Base-by-base conservation (phyloP, 2,888 invertebrate species). In the Listrodromus nycthemerus region DNA sequence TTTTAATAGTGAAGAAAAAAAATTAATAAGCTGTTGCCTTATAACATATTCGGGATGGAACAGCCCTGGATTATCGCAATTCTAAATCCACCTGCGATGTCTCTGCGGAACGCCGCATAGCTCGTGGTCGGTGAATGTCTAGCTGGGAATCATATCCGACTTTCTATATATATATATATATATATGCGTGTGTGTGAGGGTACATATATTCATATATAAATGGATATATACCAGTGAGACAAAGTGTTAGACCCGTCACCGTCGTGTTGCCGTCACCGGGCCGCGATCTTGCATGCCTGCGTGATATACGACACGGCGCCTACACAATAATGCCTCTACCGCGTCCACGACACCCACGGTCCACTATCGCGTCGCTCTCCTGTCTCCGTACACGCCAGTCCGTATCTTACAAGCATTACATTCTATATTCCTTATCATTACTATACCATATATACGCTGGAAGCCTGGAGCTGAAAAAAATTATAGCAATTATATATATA, bases 71-170 rank as follows among this genome's bases (percentile, higher is more conserved):
- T 33, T 70, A 37, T 37, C 37, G 55, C 70, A 21, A 55, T 24
- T 52, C 55, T 48, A 65, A 84, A 80, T 84, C 69, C 86, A 86
- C 85, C 86, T 86, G 86, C 67, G 41, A 69, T 48, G 7, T 52
- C 52, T 52, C 52, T 21, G 21, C 69, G 21, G 30, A 10, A 21
- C 58, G 37, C 33, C 33, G 41, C 52, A 52, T 70, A 75, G 75
- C 58, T 58, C 67, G 24, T 41, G 33, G 70, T 52, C 76, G 70
- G 76, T 81, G 81, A 79, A 79, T 41, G 79, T 79, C 79, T 58
- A 50, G 30, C 69, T 69, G 33, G 21, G 79, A 63, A 79, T 71
- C 79, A 71, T n/a, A 69, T 50, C 50, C 30, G 55, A 52, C 37
- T 10, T 66, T 8, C 16, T 52, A 10, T 21, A 52, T n/a, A 52